Base-by-base conservation (phyloP, 2,797 vertebrate genomes). In the Tokudaia muenninki region DNA sequence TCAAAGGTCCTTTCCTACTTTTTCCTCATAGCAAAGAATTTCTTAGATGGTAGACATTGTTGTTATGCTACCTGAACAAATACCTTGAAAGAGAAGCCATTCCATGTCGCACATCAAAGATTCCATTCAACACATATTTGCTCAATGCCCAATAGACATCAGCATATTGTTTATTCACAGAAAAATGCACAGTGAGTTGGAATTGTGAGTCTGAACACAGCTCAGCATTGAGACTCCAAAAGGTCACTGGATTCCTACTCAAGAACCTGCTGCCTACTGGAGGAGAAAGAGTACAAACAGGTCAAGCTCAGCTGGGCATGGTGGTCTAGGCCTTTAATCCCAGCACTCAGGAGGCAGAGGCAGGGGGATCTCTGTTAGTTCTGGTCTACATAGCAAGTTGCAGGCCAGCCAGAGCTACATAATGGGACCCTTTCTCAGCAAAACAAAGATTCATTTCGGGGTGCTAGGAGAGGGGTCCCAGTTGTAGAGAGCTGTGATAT, bases 11-110 rank as follows among this genome's bases (percentile, higher is more conserved):
- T 50, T 92, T 47, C 47, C 63, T 77, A 47, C 19, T 41, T 87
- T 94, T 91, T 55, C 61, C 81, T 55, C 22, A 57, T 72, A 84
- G 78, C 26, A 59, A 89, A 94, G 78, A 94, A 41, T 87, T 91
- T 55, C 52, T 83, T 94, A 55, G 50, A 34, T 31, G 82, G 29
- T 21, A 37, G 26, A 41, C 75, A 91, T 88, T 92, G 14, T 87
- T 92, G 82, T 94, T 94, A 77, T 47, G 82, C 75, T 95, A 19
- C 29, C 67, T 90, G 83, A 80, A 91, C 89, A 90, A 96, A 87
- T 91, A 97, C 63, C 90, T 97, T 65, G 82, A 92, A 91, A 97
- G 37, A 87, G 52, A 96, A 91, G 44, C 89, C 61, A 94, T 95
- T 96, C 72, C 75, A 57, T 87, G 34, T 92, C 83, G 21, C 55